Base-by-base conservation (phyloP, 2,797 vertebrate genomes). In the Sebastes cheni region DNA sequence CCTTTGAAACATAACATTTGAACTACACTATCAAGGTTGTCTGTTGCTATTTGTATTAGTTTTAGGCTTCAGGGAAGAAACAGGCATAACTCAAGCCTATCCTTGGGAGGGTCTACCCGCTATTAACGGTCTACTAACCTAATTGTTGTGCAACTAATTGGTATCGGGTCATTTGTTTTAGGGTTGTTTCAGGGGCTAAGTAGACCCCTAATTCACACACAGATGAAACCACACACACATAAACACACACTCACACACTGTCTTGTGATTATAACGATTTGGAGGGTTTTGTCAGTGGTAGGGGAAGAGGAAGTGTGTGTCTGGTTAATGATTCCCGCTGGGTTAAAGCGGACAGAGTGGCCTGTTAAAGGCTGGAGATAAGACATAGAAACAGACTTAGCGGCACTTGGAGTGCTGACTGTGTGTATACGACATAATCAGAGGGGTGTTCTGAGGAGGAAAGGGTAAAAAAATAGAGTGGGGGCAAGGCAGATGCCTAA, bases 321-420 rank as follows among this genome's bases (percentile, higher is more conserved):
- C 87, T 85, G 77, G 90, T 91, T 93, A 91, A 93, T 92, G 85
- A 90, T 92, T 93, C 86, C 91, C 76, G 30, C 74, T 64, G 88
- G 91, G 83, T 91, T 80, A 75, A 81, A 87, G 82, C 81, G 55
- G 87, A 89, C 80, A 56, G 81, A 90, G 76, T 81, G 83, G 88
- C 78, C 88, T 67, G 81, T 87, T 90, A 83, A 89, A 77, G 61
- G 60, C 62, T 81, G 0, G 6, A 91, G 92, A 94, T 94, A 93
- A 92, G 88, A 68, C 75, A 50, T 13, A 72, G 84, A 88, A 80
- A 82, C 88, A 91, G 86, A 93, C 89, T 87, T 64, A n/a, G 82
- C 8, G 86, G 89, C 88, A 87, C 84, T 92, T 50, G 71, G 75
- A 81, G 42, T 1, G 14, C 72, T 50, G 67, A 2, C 60, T 82